Evolutionary conservation across 2,113 vertebrate genomes (phyloP).

Genomic region (Edolisoma coerulescens): DNA sequence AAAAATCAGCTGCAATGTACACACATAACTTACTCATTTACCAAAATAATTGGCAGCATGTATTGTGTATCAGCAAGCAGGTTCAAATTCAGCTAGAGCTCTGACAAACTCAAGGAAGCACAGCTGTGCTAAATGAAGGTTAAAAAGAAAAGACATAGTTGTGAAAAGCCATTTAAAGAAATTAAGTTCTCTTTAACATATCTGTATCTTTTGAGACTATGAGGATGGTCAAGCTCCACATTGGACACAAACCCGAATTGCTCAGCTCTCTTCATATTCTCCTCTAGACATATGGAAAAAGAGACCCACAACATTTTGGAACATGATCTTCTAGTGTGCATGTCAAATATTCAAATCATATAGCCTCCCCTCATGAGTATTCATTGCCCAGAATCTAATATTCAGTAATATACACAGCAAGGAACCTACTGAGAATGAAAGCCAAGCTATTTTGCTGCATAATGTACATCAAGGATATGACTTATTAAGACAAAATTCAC

Average conservation of each 20-base stretch:
- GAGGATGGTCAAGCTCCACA: not conserved
- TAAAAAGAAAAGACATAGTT: not conserved
- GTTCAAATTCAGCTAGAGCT: not conserved
- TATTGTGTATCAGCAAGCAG: not conserved
- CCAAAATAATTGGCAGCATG: not conserved
- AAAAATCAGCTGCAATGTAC: not conserved
- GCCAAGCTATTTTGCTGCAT: not conserved
- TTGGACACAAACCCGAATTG: not conserved
- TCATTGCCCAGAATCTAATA: not conserved
- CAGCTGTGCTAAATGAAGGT: not conserved
- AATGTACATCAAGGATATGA: not conserved
- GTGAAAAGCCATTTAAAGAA: not conserved
- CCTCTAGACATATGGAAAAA: not conserved
- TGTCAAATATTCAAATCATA: not conserved
- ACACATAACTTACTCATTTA: not conserved
- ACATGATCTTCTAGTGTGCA: not conserved
- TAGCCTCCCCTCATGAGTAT: not conserved
- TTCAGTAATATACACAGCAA: not conserved
- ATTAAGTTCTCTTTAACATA: not conserved
- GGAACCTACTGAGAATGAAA: conserved; percentile 3
- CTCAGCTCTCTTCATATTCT: not conserved
- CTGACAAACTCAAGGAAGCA: not conserved
- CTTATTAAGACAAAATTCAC: not conserved
- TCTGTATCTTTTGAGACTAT: not conserved
- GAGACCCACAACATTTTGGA: not conserved